Conservation (phyloP, 2,888 invertebrate species). For the Hoplodrina ambigua region DNA sequence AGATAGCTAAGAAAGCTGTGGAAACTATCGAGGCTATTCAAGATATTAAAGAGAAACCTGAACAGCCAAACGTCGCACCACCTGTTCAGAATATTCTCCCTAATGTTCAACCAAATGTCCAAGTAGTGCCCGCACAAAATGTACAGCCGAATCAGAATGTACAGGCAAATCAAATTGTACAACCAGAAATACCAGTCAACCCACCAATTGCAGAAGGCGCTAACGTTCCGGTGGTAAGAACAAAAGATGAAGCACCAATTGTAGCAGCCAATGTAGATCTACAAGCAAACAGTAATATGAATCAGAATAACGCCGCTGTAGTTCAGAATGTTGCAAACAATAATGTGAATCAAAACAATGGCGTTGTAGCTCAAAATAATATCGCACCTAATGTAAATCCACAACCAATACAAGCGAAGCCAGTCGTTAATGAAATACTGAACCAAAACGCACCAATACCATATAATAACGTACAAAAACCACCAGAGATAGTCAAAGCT, state of each 20-base stretch:
- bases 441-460: conserved; percentile 30
- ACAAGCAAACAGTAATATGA: conserved; percentile 21
- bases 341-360: conserved; percentile 13
- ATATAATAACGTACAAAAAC: conserved; percentile 25
- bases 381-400: conserved; percentile 2
- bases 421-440: conserved; percentile 24
- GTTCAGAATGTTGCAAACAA: conserved; percentile 21
- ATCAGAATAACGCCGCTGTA: conserved; percentile 8
- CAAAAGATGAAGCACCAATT: conserved; percentile 39
- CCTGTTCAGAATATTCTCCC: conserved; percentile 33
- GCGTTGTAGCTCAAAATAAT: conserved; percentile 11
- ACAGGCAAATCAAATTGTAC: conserved; percentile 16
- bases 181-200: conserved; percentile 22
- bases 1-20: conserved; percentile 86
- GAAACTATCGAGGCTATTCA: conserved; percentile 86
- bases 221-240: conserved; percentile 13
- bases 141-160: not conserved
- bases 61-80: conserved; percentile 20
- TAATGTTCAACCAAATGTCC: conserved; percentile 12
- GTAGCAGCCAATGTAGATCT: conserved; percentile 15
- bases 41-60: conserved; percentile 79
- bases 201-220: conserved; percentile 15
- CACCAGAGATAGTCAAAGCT: conserved; percentile 19
- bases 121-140: conserved; percentile 27
- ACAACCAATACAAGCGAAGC: conserved; percentile 26